Evolutionary conservation across 1,140 invertebrate genomes (phyloP).

Genomic region (Pteromalus puparum): DNA sequence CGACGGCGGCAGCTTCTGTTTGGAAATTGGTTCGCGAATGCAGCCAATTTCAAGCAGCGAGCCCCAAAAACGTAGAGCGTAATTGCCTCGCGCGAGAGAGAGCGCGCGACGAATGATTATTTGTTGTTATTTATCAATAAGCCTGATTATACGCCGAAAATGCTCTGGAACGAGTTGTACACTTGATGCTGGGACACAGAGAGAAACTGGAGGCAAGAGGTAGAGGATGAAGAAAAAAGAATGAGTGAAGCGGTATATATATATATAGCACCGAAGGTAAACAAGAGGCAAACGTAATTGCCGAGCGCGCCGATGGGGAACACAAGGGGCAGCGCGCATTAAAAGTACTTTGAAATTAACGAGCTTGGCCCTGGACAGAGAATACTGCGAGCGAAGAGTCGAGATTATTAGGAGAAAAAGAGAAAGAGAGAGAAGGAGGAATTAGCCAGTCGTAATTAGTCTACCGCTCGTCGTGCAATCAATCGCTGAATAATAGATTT

Average conservation of each 20-base stretch:
- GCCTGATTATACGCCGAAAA: slow-evolving; percentile 61
- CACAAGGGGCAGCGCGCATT: slow-evolving; percentile 7
- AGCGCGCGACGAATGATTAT: slow-evolving; percentile 26
- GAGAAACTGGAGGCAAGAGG: background rate
- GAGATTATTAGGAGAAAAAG: background rate
- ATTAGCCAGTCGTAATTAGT: background rate
- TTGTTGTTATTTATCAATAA: slow-evolving; percentile 46
- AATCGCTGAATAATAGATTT: background rate
- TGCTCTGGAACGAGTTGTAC: slow-evolving; percentile 33
- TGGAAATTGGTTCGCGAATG: slow-evolving; percentile 33
- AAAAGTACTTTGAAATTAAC: slow-evolving; percentile 40
- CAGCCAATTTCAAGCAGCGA: slow-evolving; percentile 30
- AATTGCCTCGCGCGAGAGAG: slow-evolving; percentile 32
- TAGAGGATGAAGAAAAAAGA: background rate
- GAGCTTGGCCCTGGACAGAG: slow-evolving; percentile 12
- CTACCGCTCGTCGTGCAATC: background rate
- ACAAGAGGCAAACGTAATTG: slow-evolving; percentile 6
- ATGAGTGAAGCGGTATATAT: background rate
- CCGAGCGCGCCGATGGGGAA: slow-evolving; percentile 10
- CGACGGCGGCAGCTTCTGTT: slow-evolving; percentile 33
- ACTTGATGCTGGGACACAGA: background rate
- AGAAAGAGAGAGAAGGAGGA: background rate
- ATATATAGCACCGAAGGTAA: slow-evolving; percentile 20
- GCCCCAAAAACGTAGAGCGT: slow-evolving; percentile 16
- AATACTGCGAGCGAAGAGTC: background rate